Evolutionary conservation across 2,113 vertebrate species (phyloP).

Genomic region (Tragelaphus strepsiceros): DNA sequence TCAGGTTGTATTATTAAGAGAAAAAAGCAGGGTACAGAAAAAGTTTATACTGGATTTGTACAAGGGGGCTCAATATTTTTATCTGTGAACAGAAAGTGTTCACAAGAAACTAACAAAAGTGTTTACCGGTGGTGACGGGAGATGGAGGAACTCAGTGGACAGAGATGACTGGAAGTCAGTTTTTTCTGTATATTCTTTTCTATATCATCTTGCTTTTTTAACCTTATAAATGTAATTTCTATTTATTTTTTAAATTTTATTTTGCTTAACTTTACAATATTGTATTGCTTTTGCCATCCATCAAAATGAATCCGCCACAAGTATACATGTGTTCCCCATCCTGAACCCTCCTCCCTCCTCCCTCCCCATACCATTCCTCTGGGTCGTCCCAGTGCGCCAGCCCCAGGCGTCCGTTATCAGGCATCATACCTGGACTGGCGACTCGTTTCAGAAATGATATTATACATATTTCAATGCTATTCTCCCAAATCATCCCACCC

Average conservation of each 20-base stretch:
- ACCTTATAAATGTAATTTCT: neutral
- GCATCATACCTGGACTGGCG: too few species aligned
- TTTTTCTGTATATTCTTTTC: neutral
- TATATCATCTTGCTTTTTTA: neutral
- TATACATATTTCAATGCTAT: too few species aligned
- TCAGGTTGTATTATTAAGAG: neutral
- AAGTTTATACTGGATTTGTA: neutral
- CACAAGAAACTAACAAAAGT: neutral
- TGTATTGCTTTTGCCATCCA: too few species aligned
- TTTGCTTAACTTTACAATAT: too few species aligned
- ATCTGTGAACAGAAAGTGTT: neutral
- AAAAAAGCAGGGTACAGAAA: neutral
- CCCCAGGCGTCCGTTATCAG: too few species aligned
- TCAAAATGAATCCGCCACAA: too few species aligned
- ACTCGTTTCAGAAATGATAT: too few species aligned
- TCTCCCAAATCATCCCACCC: too few species aligned
- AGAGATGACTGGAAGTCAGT: neutral
- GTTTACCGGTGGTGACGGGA: neutral
- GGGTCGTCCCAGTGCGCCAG: too few species aligned
- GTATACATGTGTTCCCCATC: too few species aligned
- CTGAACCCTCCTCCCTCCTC: too few species aligned
- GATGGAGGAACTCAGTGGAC: neutral
- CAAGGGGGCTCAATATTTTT: neutral
- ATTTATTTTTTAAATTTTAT: neutral
- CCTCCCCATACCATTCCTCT: too few species aligned